phyloP scores from a whole-genome alignment of 2,888 invertebrate species.

The Steinernema carpocapsae region DNA sequence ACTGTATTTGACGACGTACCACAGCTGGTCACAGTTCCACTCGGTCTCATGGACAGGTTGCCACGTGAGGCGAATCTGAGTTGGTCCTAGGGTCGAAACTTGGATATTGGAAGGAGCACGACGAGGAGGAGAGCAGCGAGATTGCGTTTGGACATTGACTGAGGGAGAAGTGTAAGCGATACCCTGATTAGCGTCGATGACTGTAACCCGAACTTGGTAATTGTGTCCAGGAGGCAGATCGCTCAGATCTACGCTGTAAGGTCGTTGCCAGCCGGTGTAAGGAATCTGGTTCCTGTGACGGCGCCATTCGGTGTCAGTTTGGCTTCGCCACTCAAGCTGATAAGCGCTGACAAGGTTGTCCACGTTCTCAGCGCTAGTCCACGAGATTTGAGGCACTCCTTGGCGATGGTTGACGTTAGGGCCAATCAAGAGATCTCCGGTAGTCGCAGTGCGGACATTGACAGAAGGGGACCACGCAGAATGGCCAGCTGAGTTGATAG shows the following conservation, averaged over 20 bases:
- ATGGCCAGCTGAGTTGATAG: slow-evolving; percentile 65
- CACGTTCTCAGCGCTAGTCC: slow-evolving; percentile 63
- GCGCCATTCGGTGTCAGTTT: slow-evolving; percentile 61
- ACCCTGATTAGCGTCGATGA: slow-evolving; percentile 60
- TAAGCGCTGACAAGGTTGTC: slow-evolving; percentile 63
- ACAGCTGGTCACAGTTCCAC: slow-evolving; percentile 68
- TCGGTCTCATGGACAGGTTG: slow-evolving; percentile 65
- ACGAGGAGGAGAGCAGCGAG: slow-evolving; percentile 60
- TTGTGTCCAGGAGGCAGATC: slow-evolving; percentile 64
- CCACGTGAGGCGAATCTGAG: slow-evolving; percentile 67
- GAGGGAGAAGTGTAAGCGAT: slow-evolving; percentile 63
- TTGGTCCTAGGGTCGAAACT: slow-evolving; percentile 65
- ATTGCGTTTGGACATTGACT: slow-evolving; percentile 59
- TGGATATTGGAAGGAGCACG: slow-evolving; percentile 60
- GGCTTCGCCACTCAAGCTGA: slow-evolving; percentile 62
- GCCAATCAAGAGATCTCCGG: slow-evolving; percentile 66
- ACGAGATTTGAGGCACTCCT: slow-evolving; percentile 60
- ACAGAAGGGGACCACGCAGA: slow-evolving; percentile 64
- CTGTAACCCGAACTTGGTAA: slow-evolving; percentile 59
- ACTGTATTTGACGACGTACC: slow-evolving; percentile 68
- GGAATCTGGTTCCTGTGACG: slow-evolving; percentile 40
- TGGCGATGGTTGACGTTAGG: slow-evolving; percentile 62
- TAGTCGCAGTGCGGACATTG: slow-evolving; percentile 56
- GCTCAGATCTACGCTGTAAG: slow-evolving; percentile 64
- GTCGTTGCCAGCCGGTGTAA: slow-evolving; percentile 67